Evolutionary conservation across 2,113 vertebrate species (phyloP), one percentile per base, ranked within the genome.

Genomic region (Seriola rivoliana): DNA sequence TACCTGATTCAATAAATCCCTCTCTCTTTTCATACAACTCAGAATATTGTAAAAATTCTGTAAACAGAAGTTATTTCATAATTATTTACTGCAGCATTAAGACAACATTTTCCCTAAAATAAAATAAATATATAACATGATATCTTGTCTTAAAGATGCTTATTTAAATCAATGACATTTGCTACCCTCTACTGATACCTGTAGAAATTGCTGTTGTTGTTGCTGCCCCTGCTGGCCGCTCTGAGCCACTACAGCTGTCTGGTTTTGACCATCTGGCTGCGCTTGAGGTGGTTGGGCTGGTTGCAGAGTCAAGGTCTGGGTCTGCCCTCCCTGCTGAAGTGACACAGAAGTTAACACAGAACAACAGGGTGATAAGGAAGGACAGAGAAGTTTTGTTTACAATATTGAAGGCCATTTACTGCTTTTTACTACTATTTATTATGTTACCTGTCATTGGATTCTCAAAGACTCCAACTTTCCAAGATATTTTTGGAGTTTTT

Each of bases 261-360:
- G 94, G 68, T 90, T 91, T 78, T 93, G 94, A 11, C 68, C 29
- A 0, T 94, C 95, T 0, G 94, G 94, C 44, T 96, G 96, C 69
- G 95, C 92, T 76, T 95, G 96, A 57, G 94, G 80, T 1, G 94
- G 82, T 12, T 96, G 96, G 11, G 96, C 95, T 0, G 93, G 83
- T 48, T 96, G 97, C 0, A 96, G 75, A 38, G 97, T 95, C 77
- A 97, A 85, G 9, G 97, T 95, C 93, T 97, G 98, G 1, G 96
- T 86, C 89, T 96, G 97, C 54, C 96, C 96, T 75, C 96, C 97
- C 63, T 97, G 98, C 36, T 97, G 91, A 69, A 95, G 80, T 44
- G 10, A 83, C 25, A 80, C 1, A 81, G 4, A 29, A 23, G 52
- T 87, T 67, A 70, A 59, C 36, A 44, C 1, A 59, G 34, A 38